These are phyloP conservation scores for Ctenopoma multispine DNA, from an alignment of 2,797 vertebrate genomes.

Conservation along the genomic window DNA sequence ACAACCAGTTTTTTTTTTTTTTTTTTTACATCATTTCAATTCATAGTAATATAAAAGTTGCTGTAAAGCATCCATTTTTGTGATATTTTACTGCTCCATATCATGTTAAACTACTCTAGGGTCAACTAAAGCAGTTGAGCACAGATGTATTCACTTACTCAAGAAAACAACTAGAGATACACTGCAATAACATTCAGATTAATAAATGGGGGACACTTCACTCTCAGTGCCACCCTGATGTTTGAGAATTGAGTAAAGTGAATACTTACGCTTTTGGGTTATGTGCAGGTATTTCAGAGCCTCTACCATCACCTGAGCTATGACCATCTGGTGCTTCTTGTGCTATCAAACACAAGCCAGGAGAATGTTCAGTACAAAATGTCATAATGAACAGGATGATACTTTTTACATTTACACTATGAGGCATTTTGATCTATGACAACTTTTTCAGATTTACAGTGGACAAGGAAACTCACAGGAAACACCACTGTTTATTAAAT, in stretches of 20 bases:
- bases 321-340: conserved; percentile 84
- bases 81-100: background rate
- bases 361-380: conserved; percentile 13
- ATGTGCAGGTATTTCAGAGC: conserved; percentile 86
- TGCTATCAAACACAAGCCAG: conserved; percentile 75
- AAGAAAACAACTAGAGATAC: background rate
- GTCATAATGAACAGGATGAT: background rate
- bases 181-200: background rate
- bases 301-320: conserved; percentile 88
- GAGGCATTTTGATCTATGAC: background rate
- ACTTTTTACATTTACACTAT: background rate
- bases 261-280: conserved; percentile 87
- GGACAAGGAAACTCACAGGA: too few relatives aligned
- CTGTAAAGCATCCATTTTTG: background rate
- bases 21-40: background rate
- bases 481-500: too few relatives aligned
- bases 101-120: background rate
- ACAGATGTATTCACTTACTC: background rate
- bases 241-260: background rate
- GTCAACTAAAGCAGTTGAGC: background rate
- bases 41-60: background rate
- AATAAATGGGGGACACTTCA: background rate
- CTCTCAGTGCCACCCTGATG: background rate
- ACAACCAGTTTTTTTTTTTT: too few relatives aligned
- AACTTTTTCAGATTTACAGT: background rate